Evolutionary conservation across 1,140 invertebrate genomes (phyloP).

Genomic region (Drosophila tropicalis): DNA sequence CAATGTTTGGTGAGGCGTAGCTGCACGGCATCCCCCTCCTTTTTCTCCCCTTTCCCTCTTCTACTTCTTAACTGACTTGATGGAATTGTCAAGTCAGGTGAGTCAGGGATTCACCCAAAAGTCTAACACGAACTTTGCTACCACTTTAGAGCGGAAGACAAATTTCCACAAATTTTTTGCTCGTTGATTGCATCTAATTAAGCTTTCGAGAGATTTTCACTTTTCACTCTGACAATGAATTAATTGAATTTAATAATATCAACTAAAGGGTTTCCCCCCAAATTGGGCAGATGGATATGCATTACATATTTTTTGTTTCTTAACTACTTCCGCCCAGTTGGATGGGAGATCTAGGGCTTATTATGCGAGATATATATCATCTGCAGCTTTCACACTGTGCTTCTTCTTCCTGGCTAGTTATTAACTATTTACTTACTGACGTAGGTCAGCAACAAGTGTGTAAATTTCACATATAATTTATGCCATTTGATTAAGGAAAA

Average conservation of each 20-base stretch:
- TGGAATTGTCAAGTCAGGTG: constrained; percentile 16
- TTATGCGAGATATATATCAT: neutral
- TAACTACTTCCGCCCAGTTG: neutral
- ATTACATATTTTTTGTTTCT: too few relatives aligned
- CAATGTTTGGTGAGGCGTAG: constrained; percentile 62
- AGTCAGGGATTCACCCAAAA: constrained; percentile 20
- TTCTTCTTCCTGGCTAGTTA: constrained; percentile 1
- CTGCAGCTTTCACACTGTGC: neutral
- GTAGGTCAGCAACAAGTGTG: constrained; percentile 54
- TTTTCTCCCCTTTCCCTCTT: neutral
- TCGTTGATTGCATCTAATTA: too few relatives aligned
- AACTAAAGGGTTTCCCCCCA: neutral
- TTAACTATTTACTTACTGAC: constrained; percentile 32
- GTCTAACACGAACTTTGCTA: constrained; percentile 9
- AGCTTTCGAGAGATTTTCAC: constrained; percentile 66
- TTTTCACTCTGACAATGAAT: constrained; percentile 49
- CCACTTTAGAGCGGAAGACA: constrained; percentile 37
- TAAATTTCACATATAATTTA: constrained; percentile 63
- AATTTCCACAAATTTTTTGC: constrained; percentile 29
- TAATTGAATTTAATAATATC: constrained; percentile 31
- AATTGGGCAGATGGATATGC: neutral
- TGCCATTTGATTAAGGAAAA: constrained; percentile 70
- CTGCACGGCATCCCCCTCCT: constrained; percentile 18
- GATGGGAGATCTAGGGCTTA: neutral
- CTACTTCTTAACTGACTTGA: neutral